Conservation (phyloP, 2,113 vertebrate genomes). For the Chelonoidis abingdonii region DNA sequence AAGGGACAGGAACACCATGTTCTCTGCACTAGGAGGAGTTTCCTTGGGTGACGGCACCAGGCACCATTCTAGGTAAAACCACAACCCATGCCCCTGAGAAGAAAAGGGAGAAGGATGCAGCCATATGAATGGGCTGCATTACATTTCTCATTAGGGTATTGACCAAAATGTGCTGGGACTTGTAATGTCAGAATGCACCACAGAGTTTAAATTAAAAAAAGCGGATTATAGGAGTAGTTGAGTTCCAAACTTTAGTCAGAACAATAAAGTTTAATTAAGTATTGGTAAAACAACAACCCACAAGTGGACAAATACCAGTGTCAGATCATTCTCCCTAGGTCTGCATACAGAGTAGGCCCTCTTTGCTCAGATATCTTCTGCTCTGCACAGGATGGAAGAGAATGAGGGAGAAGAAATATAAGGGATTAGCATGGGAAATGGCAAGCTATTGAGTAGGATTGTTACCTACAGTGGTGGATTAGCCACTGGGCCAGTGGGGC, state of each 20-base stretch:
- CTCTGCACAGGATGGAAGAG: not conserved
- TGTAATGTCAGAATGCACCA: not conserved
- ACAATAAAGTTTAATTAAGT: not conserved
- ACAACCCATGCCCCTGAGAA: not conserved
- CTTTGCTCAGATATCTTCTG: not conserved
- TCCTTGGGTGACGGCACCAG: not conserved
- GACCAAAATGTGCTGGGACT: not conserved
- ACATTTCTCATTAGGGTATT: not conserved
- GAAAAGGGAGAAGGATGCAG: not conserved
- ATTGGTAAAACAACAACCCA: accelerated
- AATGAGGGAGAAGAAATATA: not conserved
- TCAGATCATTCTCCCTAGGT: not conserved
- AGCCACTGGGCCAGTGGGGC: not conserved
- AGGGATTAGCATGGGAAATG: not conserved
- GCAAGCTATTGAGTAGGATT: not conserved
- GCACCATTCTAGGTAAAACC: not conserved
- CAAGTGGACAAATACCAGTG: not conserved
- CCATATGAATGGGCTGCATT: accelerated
- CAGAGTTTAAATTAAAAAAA: not conserved
- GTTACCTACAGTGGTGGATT: not conserved
- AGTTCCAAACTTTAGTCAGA: not conserved
- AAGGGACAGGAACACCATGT: not conserved
- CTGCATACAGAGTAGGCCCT: not conserved
- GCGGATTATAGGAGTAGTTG: not conserved
- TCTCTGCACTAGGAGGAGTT: not conserved